Evolutionary conservation across 1,140 invertebrate species (phyloP), one percentile per base, ranked within the genome.

Genomic region (Theocolax elegans): DNA sequence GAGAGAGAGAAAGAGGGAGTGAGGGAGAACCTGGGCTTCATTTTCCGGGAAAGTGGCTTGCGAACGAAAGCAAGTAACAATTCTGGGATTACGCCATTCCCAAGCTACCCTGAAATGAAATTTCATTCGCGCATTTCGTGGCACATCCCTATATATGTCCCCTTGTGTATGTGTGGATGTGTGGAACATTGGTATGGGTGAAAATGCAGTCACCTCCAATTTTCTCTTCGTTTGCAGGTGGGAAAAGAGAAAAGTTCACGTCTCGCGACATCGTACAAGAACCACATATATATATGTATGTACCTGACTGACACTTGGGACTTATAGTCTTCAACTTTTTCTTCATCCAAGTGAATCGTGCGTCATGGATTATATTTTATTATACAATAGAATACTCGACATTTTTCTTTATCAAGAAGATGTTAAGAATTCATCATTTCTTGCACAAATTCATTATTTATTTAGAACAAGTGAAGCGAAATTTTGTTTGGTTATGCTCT

Each of bases 181-280:
- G n/a, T n/a, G n/a, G n/a, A n/a, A n/a, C 10, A 27, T 17, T n/a
- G n/a, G n/a, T n/a, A n/a, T n/a, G n/a, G n/a, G n/a, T n/a, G n/a
- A 21, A 44, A 46, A 46, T 19, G 46, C 67, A 73, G 75, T 74
- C 77, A 75, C 74, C 77, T 76, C 75, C 79, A 79, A 81, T 81
- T 80, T 81, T 79, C 77, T 76, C 77, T 78, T 77, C 77, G 75
- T 80, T 79, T 71, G 71, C 71, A 66, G n/a, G n/a, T n/a, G n/a
- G 68, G 64, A 69, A 72, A 71, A 66, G 63, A 31, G 49, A 35
- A 72, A 25, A 35, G 23, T n/a, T n/a, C n/a, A n/a, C n/a, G n/a
- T n/a, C 49, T 72, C 42, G 63, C 42, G 17, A 19, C 21, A 31
- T 1, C 21, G 21, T 53, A 8, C 25, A 53, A 53, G 49, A 63